A percentile compares a stretch with the other conserved stretches of the same genome.
These are phyloP conservation scores for Lissocephala sabroskyi DNA, from an alignment of 2,888 invertebrate genomes.

Conservation along the genomic window DNA sequence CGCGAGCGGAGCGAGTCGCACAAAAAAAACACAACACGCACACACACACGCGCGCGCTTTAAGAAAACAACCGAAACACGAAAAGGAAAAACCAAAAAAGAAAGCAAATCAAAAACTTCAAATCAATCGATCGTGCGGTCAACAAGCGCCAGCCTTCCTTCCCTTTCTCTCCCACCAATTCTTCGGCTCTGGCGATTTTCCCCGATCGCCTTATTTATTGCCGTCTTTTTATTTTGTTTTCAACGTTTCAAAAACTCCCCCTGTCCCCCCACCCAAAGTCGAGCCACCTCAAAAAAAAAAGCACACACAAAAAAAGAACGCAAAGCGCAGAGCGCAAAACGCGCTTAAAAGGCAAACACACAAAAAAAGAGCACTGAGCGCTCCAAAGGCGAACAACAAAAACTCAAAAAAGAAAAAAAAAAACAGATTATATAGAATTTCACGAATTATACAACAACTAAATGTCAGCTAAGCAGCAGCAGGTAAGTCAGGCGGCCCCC, in stretches of 20 bases:
- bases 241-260: constrained; percentile 35
- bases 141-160: constrained; percentile 41
- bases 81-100: constrained; percentile 12
- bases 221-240: constrained; percentile 52
- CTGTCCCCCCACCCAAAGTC: constrained; percentile 30
- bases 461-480: constrained; percentile 25
- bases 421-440: constrained; percentile 17
- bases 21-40: constrained; percentile 16
- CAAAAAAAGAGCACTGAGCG: constrained; percentile 13
- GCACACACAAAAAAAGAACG: constrained; percentile 1
- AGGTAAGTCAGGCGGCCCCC: neutral
- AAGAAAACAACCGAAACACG: constrained; percentile 20
- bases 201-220: constrained; percentile 39
- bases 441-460: constrained; percentile 38
- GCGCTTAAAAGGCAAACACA: constrained; percentile 16
- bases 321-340: constrained; percentile 37
- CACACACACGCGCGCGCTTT: constrained; percentile 21
- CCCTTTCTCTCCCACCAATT: constrained; percentile 26
- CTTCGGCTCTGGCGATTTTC: constrained; percentile 25
- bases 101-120: constrained; percentile 30
- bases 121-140: constrained; percentile 20
- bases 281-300: constrained; percentile 49
- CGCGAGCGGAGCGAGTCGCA: constrained; percentile 30
- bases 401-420: neutral
- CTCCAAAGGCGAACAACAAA: constrained; percentile 26